Evolutionary conservation across 1,140 invertebrate species (phyloP).

Genomic region (Drosophila mayri): DNA sequence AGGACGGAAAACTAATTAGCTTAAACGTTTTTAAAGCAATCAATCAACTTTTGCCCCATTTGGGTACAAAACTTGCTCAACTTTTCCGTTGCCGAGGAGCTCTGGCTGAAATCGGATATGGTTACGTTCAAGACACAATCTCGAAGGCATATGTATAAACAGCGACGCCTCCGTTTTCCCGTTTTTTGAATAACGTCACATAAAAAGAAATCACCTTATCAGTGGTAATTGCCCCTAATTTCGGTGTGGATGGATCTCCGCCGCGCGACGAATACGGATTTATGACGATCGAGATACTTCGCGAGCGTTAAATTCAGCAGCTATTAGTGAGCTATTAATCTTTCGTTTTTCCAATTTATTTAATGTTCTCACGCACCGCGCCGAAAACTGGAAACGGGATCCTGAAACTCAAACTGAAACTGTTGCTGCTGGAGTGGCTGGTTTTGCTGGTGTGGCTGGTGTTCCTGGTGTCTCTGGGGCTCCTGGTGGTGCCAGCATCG

Average conservation of each 20-base stretch:
- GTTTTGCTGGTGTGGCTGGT: slow-evolving; percentile 13
- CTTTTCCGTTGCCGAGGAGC: slow-evolving; percentile 6
- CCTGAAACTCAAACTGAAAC: slow-evolving; percentile 16
- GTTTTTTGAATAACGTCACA: slow-evolving; percentile 43
- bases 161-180: slow-evolving; percentile 9
- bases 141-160: slow-evolving; percentile 21
- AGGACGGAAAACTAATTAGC: slow-evolving; percentile 58
- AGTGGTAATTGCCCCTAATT: slow-evolving; percentile 67
- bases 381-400: slow-evolving; percentile 17
- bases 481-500: slow-evolving; percentile 25
- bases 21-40: slow-evolving; percentile 31
- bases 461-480: slow-evolving; percentile 32
- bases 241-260: slow-evolving; percentile 45
- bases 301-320: slow-evolving; percentile 8
- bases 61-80: slow-evolving; percentile 16
- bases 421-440: slow-evolving; percentile 30
- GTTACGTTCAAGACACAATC: slow-evolving; percentile 8
- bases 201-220: slow-evolving; percentile 63
- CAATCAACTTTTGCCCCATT: slow-evolving; percentile 33
- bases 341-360: slow-evolving; percentile 30
- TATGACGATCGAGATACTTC: slow-evolving; percentile 64
- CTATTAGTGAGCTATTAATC: slow-evolving; percentile 5
- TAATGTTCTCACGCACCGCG: slow-evolving; percentile 37
- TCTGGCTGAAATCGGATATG: slow-evolving; percentile 22
- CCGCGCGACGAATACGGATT: slow-evolving; percentile 46